Base-by-base conservation (phyloP, 2,113 vertebrate species). In the Siphamia tubifer region DNA sequence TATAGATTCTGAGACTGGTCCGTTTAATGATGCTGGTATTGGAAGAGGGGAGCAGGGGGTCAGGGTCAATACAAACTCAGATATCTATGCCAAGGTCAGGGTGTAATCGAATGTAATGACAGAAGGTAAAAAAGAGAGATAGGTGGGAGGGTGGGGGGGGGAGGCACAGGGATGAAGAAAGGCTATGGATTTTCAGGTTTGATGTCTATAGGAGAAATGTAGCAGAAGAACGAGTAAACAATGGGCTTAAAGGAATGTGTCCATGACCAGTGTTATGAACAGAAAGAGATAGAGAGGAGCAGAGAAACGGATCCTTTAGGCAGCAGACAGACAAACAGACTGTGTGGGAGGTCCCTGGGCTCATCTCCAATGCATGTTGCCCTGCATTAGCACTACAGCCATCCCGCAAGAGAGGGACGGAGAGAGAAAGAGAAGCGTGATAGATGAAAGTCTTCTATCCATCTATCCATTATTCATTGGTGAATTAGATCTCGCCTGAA, bases 321-420 rank as follows among this genome's bases (percentile, higher is more conserved):
- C 82, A 91, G 81, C 88, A 93, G 93, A 90, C 92, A 90, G 89
- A 84, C 87, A 76, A 88, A 88, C 91, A 92, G 92, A 90, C 92
- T 87, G 90, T 84, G 89, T 77, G 71, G 83, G 82, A 82, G 90
- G 90, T 95, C 93, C 91, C 93, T 84, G 61, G 92, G 93, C 93
- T 94, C 91, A 90, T 92, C 83, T 83, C 52, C 64, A 84, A 91
- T 92, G 91, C 92, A 74, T 48, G 81, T 76, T 86, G 77, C 74
- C 88, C 90, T 87, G 84, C 80, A 89, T 88, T 86, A 89, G 76
- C 87, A 81, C 88, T 89, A 61, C 67, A 85, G 81, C 72, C 74
- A 79, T 74, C 68, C 81, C 28, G 38, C 60, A 77, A 81, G 63
- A 84, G 60, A 73, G 71, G 69, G 71, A 78, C 32, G 20, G 34